Evolutionary conservation across 2,113 vertebrate species (phyloP).

Genomic region (Varanus salvator): DNA sequence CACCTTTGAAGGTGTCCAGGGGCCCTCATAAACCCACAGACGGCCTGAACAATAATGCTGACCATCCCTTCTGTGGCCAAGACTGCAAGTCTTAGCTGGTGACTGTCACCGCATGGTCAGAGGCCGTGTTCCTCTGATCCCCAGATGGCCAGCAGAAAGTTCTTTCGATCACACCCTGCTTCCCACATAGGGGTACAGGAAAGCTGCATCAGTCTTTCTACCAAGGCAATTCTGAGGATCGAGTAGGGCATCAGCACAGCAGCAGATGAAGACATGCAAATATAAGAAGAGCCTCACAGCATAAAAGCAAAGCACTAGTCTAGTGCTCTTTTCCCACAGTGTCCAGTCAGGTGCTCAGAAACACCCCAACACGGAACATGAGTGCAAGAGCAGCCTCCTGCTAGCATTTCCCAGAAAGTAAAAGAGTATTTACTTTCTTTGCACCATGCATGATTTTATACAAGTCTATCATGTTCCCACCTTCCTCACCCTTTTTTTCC

Average conservation of each 20-base stretch:
- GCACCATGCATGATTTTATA: neutral
- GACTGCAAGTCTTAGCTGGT: neutral
- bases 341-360: neutral
- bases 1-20: no score
- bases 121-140: no score
- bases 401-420: neutral
- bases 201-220: neutral
- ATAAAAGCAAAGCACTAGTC: neutral
- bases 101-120: neutral
- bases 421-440: neutral
- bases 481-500: neutral
- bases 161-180: neutral
- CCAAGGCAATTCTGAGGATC: neutral
- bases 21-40: no score
- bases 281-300: neutral
- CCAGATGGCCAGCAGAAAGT: neutral
- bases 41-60: neutral
- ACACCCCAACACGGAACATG: neutral
- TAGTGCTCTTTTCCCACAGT: neutral
- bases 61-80: neutral
- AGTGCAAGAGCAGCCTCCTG: neutral
- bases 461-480: neutral
- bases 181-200: no score
- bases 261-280: neutral
- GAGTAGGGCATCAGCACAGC: neutral